Conservation (phyloP, 1,140 invertebrate genomes). For the Formica exsecta region DNA sequence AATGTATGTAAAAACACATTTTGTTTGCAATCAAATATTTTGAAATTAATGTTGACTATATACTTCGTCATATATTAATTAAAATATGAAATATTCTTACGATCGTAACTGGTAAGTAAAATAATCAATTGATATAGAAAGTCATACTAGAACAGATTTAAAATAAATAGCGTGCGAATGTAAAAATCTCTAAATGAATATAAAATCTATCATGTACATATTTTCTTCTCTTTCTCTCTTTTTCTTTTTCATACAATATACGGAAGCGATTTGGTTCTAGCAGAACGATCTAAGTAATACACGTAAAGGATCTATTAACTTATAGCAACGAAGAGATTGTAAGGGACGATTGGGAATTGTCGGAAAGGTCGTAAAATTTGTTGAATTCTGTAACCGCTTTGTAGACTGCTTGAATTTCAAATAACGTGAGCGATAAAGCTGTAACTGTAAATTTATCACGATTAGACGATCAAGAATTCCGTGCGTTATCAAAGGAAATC, state of each 20-base stretch:
- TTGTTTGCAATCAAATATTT: background rate
- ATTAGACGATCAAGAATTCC: background rate
- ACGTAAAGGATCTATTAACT: conserved; percentile 47
- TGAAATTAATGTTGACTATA: conserved; percentile 40
- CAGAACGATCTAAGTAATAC: background rate
- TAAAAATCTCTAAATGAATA: background rate
- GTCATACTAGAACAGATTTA: background rate
- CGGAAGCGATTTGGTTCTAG: background rate
- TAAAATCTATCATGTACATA: background rate
- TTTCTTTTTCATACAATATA: too few species aligned
- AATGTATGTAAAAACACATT: background rate
- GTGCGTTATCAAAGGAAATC: background rate
- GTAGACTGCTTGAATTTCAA: conserved; percentile 46
- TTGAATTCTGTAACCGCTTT: conserved; percentile 38
- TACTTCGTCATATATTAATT: background rate
- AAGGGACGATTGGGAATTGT: conserved; percentile 9
- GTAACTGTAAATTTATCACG: conserved; percentile 40
- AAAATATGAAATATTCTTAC: background rate
- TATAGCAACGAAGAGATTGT: conserved; percentile 37
- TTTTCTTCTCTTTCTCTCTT: too few species aligned
- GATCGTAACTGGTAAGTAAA: background rate
- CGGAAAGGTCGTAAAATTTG: conserved; percentile 39
- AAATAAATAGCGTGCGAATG: background rate
- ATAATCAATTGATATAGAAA: background rate
- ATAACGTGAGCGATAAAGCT: conserved; percentile 37